Base-by-base conservation (phyloP, 2,888 invertebrate genomes). In the Altica lythri region DNA sequence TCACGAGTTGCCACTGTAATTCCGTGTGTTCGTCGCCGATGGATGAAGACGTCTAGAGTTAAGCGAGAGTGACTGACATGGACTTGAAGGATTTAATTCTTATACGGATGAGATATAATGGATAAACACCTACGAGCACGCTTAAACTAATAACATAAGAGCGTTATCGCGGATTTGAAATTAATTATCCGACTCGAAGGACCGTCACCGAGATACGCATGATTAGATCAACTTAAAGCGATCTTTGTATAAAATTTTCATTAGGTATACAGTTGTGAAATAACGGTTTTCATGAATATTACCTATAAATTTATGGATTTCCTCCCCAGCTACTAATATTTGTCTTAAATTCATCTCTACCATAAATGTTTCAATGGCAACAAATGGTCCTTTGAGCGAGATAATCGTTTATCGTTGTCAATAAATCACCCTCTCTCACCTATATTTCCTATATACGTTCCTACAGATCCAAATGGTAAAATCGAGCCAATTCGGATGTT, bases 51-150 rank as follows among this genome's bases (percentile, higher is more conserved):
- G 29, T 29, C 29, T 1, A 9, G 2, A 10, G 29, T 29, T n/a
- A n/a, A n/a, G n/a, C n/a, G n/a, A n/a, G n/a, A 29, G n/a, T 10
- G 29, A 9, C 10, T 29, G n/a, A 4, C 9, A 10, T 29, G 9
- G 29, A 29, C 29, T 29, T 29, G 29, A 2, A n/a, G n/a, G 29
- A 3, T n/a, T n/a, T 29, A 4, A 9, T 29, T 6, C 25, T 29
- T 3, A 10, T 10, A 9, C 29, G 29, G 29, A 29, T 29, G 9
- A 29, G 29, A 29, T 10, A 10, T 9, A n/a, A 29, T 10, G 29
- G 29, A 29, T 10, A 29, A 29, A 29, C 29, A 29, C 29, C 29
- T 29, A 29, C 29, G 29, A 10, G 29, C n/a, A n/a, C 29, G 29
- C 29, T 29, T 29, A 29, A 29, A 29, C 9, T n/a, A 29, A 29